Percentiles rank a stretch among this genome's conserved stretches.
These are phyloP conservation scores for Clostera curtula DNA, from an alignment of 2,888 invertebrate species.

Conservation along the genomic window DNA sequence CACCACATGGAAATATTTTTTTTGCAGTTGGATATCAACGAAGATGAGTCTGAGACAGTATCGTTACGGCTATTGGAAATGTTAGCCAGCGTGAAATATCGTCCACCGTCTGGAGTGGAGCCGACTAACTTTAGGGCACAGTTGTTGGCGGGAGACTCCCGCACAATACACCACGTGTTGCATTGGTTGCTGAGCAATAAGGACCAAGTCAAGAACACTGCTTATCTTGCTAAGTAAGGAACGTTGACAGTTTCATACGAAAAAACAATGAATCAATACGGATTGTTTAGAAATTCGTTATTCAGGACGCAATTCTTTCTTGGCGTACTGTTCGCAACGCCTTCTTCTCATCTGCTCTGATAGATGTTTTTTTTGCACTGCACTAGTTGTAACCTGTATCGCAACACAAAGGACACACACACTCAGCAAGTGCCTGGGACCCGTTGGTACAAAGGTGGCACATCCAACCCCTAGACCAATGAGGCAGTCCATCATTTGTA, in stretches of 20 bases:
- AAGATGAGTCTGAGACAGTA: conserved; percentile 84
- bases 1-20: neutral
- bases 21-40: conserved; percentile 77
- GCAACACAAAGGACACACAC: too few relatives aligned
- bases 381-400: too few relatives aligned
- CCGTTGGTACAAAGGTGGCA: too few relatives aligned
- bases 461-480: too few relatives aligned
- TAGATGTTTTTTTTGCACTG: too few relatives aligned
- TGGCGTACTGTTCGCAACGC: too few relatives aligned
- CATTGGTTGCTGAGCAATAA: conserved; percentile 86
- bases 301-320: too few relatives aligned
- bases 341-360: too few relatives aligned
- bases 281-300: too few relatives aligned
- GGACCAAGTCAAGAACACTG: conserved; percentile 84
- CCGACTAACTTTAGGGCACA: conserved; percentile 59
- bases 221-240: conserved; percentile 90
- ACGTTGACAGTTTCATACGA: conserved; percentile 15
- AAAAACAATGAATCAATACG: neutral
- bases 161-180: conserved; percentile 84
- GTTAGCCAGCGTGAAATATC: conserved; percentile 86
- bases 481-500: too few relatives aligned
- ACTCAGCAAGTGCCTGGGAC: too few relatives aligned
- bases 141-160: conserved; percentile 79
- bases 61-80: conserved; percentile 81
- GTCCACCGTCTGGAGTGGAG: conserved; percentile 73